phyloP scores from a whole-genome alignment of 2,888 invertebrate genomes.

The Heliconius sara region DNA sequence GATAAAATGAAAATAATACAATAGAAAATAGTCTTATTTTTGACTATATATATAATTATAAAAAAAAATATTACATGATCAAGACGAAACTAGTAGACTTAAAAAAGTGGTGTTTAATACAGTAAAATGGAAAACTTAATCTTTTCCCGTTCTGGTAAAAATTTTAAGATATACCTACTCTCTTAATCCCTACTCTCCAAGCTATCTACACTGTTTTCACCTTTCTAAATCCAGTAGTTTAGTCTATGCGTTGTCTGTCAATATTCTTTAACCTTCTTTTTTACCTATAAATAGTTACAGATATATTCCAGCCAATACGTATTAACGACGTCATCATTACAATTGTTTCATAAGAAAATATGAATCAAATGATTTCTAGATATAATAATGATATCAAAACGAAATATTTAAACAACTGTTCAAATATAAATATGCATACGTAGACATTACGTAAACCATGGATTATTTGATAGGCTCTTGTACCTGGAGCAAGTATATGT shows the following conservation, averaged over 20 bases:
- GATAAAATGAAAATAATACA: neutral
- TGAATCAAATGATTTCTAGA: neutral
- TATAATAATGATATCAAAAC: slow-evolving; percentile 22
- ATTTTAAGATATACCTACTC: too few species aligned
- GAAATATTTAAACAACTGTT: slow-evolving; percentile 32
- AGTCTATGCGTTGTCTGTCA: neutral
- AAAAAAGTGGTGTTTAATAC: too few species aligned
- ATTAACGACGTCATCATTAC: neutral
- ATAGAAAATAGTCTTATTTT: neutral
- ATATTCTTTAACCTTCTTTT: too few species aligned
- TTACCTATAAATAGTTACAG: neutral
- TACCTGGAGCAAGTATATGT: too few species aligned
- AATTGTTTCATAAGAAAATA: neutral
- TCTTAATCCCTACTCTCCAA: too few species aligned
- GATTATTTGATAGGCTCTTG: neutral
- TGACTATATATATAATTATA: too few species aligned
- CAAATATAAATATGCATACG: slow-evolving; percentile 11
- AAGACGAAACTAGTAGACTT: too few species aligned
- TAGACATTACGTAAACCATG: neutral
- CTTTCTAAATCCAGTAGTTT: neutral
- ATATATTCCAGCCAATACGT: neutral
- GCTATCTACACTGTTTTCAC: too few species aligned
- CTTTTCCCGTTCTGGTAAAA: too few species aligned
- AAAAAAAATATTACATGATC: too few species aligned
- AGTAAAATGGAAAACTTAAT: too few species aligned